Conservation (phyloP, 2,797 vertebrate species). For the Lacerta bilineata region DNA sequence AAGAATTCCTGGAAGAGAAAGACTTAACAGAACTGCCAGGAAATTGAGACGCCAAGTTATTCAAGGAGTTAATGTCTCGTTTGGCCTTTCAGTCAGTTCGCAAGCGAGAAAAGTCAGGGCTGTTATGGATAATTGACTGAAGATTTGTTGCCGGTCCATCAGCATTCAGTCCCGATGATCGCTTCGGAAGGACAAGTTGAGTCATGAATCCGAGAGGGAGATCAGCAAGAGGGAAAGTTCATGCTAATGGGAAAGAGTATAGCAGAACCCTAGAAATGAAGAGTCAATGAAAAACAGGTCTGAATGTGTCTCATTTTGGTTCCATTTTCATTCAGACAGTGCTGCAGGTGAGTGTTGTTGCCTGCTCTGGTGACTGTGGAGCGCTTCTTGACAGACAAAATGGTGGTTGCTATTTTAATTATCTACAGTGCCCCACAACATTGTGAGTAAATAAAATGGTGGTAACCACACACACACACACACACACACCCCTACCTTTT, state of each 20-base stretch:
- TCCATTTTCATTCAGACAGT: not conserved
- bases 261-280: not conserved
- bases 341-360: rapidly evolving
- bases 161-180: not conserved
- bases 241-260: not conserved
- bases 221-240: not conserved
- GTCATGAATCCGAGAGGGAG: not conserved
- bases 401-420: not conserved
- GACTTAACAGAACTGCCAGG: too few relatives aligned
- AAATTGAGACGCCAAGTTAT: not conserved
- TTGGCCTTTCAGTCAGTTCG: constrained; percentile 16
- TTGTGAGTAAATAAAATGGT: not conserved
- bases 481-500: too few relatives aligned
- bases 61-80: constrained; percentile 3
- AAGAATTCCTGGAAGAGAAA: too few relatives aligned
- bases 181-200: not conserved
- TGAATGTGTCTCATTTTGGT: not conserved
- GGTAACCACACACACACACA: not conserved
- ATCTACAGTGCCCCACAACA: not conserved
- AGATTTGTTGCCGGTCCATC: not conserved
- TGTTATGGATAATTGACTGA: not conserved
- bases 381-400: not conserved
- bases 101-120: not conserved
- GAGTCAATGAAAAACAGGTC: not conserved
- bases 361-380: too few relatives aligned